phyloP scores from a whole-genome alignment of 2,797 vertebrate species.

The Myotis myotis region DNA sequence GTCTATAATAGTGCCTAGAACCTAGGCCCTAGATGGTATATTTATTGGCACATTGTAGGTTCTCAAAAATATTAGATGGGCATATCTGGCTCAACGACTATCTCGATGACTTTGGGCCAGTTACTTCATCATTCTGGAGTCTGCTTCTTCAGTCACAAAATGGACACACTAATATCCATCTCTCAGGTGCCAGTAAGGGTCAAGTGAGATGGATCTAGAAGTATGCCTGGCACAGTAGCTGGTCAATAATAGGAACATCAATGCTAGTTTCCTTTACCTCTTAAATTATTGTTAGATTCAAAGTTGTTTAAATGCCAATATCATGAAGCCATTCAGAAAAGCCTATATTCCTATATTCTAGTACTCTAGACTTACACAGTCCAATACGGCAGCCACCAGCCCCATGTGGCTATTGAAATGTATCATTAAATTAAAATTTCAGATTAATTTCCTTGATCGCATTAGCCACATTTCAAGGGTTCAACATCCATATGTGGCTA shows the following conservation, averaged over 20 bases:
- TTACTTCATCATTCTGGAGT: not conserved
- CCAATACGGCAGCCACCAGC: not conserved
- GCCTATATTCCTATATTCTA: not conserved
- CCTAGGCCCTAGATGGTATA: not conserved
- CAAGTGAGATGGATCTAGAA: not conserved
- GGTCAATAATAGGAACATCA: not conserved
- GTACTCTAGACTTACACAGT: not conserved
- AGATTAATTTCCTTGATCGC: not conserved
- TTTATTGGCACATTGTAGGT: not conserved
- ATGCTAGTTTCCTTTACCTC: not conserved
- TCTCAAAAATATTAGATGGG: not conserved
- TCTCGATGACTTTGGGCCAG: not conserved
- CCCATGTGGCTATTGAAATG: constrained; percentile 8
- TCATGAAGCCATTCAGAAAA: constrained; percentile 47
- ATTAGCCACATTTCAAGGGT: not conserved
- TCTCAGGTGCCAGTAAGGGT: not conserved
- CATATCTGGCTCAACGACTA: not conserved
- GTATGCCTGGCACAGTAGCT: not conserved
- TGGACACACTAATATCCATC: not conserved
- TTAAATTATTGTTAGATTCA: not conserved
- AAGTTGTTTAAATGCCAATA: constrained; percentile 34
- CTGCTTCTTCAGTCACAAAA: not conserved
- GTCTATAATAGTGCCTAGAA: not conserved
- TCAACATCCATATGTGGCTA: not conserved
- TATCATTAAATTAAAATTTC: constrained; percentile 41